Evolutionary conservation across 2,888 invertebrate species (phyloP), one percentile per base, ranked within the genome.

Genomic region (Eupithecia exiguata): DNA sequence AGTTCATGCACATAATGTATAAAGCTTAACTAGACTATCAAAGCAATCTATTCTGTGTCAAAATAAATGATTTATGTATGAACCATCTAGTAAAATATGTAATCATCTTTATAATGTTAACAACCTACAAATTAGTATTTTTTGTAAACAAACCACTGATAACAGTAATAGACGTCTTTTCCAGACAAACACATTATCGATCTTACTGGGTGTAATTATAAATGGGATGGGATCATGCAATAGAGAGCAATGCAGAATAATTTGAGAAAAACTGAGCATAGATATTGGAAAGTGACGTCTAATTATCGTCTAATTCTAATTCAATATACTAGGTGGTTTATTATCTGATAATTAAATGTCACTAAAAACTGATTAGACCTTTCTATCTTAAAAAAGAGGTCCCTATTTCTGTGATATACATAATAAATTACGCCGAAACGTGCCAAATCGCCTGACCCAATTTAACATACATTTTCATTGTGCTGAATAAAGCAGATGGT

Each of bases 161-260:
- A 78, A 78, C 53, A 25, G 49, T 18, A 65, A 69, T 70, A 74
- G 46, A 53, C 68, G 67, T 76, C 62, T 75, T 74, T 80, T 74
- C 49, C 68, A 74, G 76, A 78, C 78, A 78, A 77, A 79, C 69
- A 74, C 77, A 78, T 81, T 81, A 83, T 85, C 82, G 73, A 72
- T 79, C 70, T 62, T 46, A 75, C 77, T 79, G 71, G 58, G 70
- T 67, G 77, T 74, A 80, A 79, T 75, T 80, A 81, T 81, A 82
- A 84, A 83, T 76, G 74, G 82, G 83, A 79, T 69, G 78, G 76
- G 74, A 78, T 81, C 77, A 84, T 84, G 75, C 82, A 77, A 77
- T 77, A 80, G n/a, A 68, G 43, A 75, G 35, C 76, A 67, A 78
- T 73, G 30, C 61, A 30, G 10, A 18, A 30, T 30, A 30, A 30